A percentile compares a stretch with the other conserved stretches of the same genome.
Evolutionary conservation across 2,113 vertebrate species (phyloP).

Genomic region (Capreolus pygargus): DNA sequence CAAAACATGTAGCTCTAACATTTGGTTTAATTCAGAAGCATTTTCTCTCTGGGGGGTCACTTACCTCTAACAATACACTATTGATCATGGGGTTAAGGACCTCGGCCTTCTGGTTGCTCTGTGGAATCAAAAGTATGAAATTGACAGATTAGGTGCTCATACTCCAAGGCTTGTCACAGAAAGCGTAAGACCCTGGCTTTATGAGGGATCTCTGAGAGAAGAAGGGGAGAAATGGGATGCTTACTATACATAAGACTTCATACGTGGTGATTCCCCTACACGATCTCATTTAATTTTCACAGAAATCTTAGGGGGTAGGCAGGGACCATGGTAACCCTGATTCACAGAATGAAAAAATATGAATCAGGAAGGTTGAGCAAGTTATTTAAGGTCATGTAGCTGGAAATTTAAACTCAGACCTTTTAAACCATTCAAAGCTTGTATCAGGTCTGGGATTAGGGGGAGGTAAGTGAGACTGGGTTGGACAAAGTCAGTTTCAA

Average conservation of each 20-base stretch:
- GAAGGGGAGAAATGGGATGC: not conserved
- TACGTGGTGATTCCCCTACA: not conserved
- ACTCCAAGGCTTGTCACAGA: not conserved
- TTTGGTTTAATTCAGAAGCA: slow-evolving; percentile 23
- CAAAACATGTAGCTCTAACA: not conserved
- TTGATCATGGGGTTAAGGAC: slow-evolving; percentile 91
- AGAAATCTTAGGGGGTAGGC: not conserved
- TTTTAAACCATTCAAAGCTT: not conserved
- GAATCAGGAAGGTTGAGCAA: not conserved
- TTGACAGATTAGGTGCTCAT: slow-evolving; percentile 37
- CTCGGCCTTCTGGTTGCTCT: slow-evolving; percentile 94
- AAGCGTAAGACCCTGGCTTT: not conserved
- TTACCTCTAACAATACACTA: slow-evolving; percentile 92
- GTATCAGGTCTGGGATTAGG: not conserved
- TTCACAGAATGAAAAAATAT: not conserved
- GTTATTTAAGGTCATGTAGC: not conserved
- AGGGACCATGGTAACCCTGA: not conserved
- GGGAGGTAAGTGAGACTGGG: not conserved
- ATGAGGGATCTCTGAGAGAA: not conserved
- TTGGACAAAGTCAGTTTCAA: no score
- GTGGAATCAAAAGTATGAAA: slow-evolving; percentile 69
- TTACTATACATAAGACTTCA: not conserved
- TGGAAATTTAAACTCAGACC: not conserved
- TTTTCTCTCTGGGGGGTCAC: slow-evolving; percentile 12
- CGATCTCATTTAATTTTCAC: not conserved